phyloP scores from a whole-genome alignment of 2,888 invertebrate species.

The Tinea semifulvella region DNA sequence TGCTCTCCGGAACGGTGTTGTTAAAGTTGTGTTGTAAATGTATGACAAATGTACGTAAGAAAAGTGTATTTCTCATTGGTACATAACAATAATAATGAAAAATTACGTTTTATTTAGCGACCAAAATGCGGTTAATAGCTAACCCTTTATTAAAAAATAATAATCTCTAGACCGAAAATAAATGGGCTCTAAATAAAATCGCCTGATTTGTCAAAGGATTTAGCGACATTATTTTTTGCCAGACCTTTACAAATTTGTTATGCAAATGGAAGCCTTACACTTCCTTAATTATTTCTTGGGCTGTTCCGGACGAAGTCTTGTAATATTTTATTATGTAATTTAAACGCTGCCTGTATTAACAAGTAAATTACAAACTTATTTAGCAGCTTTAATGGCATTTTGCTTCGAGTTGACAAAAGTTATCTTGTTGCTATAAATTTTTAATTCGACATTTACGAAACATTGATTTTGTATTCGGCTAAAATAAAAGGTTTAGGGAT shows the following conservation, averaged over 20 bases:
- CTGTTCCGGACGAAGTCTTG: constrained; percentile 32
- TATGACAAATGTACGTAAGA: too few relatives aligned
- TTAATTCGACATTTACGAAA: constrained; percentile 17
- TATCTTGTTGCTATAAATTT: constrained; percentile 22
- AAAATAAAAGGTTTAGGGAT: too few relatives aligned
- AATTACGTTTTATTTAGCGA: too few relatives aligned
- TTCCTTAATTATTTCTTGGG: constrained; percentile 54
- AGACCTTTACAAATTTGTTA: constrained; percentile 45
- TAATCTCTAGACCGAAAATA: constrained; percentile 22
- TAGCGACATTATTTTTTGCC: constrained; percentile 37
- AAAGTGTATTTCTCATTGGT: too few relatives aligned
- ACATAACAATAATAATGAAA: too few relatives aligned
- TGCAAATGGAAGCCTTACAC: constrained; percentile 52
- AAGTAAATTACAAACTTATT: constrained; percentile 27
- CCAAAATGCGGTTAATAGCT: too few relatives aligned
- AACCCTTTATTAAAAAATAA: constrained; percentile 22
- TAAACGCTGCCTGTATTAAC: constrained; percentile 39
- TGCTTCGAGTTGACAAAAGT: constrained; percentile 11
- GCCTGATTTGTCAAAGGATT: constrained; percentile 45
- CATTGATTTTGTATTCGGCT: too few relatives aligned
- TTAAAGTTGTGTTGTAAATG: too few relatives aligned
- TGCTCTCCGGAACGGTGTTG: too few relatives aligned
- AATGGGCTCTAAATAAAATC: constrained; percentile 19
- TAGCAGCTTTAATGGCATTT: constrained; percentile 6
- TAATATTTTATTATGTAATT: constrained; percentile 53